Evolutionary conservation across 2,888 invertebrate species (phyloP).

Genomic region (Agapostemon virescens): DNA sequence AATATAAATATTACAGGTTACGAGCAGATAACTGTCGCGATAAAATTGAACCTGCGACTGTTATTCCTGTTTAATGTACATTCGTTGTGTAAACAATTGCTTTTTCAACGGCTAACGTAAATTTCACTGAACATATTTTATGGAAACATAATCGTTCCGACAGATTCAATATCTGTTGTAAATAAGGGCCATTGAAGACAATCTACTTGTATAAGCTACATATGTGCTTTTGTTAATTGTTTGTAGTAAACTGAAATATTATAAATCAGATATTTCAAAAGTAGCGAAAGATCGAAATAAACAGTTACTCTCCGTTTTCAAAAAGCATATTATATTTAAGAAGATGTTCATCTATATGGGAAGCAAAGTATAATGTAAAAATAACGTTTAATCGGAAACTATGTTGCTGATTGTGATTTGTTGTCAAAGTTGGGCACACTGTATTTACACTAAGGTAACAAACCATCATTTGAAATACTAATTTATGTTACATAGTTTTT

Average conservation of each 20-base stretch:
- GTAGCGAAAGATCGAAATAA: not conserved
- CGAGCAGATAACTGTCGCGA: not conserved
- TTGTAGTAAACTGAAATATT: no score
- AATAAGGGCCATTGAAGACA: not conserved
- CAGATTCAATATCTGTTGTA: not conserved
- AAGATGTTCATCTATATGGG: no score
- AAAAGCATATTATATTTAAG: no score
- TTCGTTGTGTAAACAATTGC: not conserved
- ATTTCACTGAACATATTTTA: not conserved
- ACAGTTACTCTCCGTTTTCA: not conserved
- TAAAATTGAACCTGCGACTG: not conserved
- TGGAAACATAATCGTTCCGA: not conserved
- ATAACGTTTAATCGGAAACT: no score
- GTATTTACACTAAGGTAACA: no score
- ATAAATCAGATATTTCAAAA: not conserved
- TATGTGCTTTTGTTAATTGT: no score
- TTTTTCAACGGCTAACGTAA: not conserved
- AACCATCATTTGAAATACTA: no score
- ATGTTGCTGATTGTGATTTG: no score
- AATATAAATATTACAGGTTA: slow-evolving; percentile 24
- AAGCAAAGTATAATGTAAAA: no score
- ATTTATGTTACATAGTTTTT: no score
- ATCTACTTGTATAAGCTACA: no score
- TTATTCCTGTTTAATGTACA: not conserved
- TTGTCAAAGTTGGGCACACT: no score